Percentiles rank a stretch among this genome's conserved stretches.
Conservation (phyloP, 1,140 invertebrate species). For the Brachionus rubens region DNA sequence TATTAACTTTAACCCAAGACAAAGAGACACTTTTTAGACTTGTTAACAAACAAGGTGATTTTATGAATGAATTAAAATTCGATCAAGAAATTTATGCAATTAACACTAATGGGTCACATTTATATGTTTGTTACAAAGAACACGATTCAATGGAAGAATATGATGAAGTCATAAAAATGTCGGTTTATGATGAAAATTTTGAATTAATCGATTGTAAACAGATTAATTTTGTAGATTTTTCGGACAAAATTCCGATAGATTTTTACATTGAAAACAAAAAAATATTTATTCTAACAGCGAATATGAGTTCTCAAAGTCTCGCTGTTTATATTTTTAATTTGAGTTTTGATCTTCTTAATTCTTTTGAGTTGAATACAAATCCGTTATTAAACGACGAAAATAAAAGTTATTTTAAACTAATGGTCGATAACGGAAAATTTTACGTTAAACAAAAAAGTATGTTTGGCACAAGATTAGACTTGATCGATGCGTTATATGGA, state of each 20-base stretch:
- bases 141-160: not conserved
- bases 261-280: not conserved
- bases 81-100: not conserved
- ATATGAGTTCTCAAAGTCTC: not conserved
- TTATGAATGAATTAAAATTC: not conserved
- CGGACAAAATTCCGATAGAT: not conserved
- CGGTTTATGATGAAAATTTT: not conserved
- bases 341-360: constrained; percentile 23
- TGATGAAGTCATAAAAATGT: not conserved
- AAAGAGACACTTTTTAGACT: not conserved
- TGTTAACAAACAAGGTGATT: not conserved
- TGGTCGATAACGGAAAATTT: not conserved
- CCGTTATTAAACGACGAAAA: not conserved
- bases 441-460: constrained; percentile 27
- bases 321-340: constrained; percentile 7
- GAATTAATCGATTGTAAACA: not conserved
- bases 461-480: not conserved
- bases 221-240: constrained; percentile 12
- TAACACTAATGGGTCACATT: not conserved
- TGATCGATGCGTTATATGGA: not conserved
- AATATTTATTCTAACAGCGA: constrained; percentile 2
- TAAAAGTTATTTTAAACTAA: not conserved
- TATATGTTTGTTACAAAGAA: constrained; percentile 7
- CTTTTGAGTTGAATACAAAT: not conserved
- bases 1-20: not conserved